Base-by-base conservation (phyloP, 1,140 invertebrate species). In the Solenopsis fugax region DNA sequence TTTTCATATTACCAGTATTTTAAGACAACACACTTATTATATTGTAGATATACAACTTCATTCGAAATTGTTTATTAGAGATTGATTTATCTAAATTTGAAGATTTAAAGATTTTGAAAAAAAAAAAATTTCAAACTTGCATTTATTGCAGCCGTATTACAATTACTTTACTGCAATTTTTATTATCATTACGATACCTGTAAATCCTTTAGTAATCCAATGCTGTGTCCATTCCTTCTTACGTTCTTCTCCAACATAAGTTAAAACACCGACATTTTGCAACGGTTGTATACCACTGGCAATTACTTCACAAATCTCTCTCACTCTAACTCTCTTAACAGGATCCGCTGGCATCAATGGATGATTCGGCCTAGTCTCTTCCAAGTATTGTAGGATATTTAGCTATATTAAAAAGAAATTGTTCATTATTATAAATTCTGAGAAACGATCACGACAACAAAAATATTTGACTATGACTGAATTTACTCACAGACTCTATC, bases 331-430 rank as follows among this genome's bases (percentile, higher is more conserved):
- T 93, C 98, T 96, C 94, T 97, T 97, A 62, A 98, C 96, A 71
- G 98, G 97, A 95, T 99, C 98, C 92, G 97, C 97, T 29, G 99
- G 98, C 95, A 99, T 96, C 12, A 99, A 94, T 52, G 98, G 97
- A 87, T 97, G 96, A 92, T 98, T 97, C 13, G 98, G 98, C 93
- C 98, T 96, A 1, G 97, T 98, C 95, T 99, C 99, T 95, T 99
- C 98, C 92, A 99, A 96, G 95, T 99, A 99, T 95, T 99, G 98
- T 96, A 99, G 97, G 82, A 99, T 99, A 91, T 98, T 98, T 60
- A 99, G 94, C 94, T 97, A 91, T 12, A 94, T 95, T 88, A 1
- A 0, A 76, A 90, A 10, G 48, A 48, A 78, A 6, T 72, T 5
- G 3, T 29, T 16, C 5, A 18, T 54, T 56, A 54, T 48, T 65